Percentiles rank a stretch among this genome's conserved stretches.
Evolutionary conservation across 2,888 invertebrate species (phyloP).

Genomic region (Latheticus oryzae): DNA sequence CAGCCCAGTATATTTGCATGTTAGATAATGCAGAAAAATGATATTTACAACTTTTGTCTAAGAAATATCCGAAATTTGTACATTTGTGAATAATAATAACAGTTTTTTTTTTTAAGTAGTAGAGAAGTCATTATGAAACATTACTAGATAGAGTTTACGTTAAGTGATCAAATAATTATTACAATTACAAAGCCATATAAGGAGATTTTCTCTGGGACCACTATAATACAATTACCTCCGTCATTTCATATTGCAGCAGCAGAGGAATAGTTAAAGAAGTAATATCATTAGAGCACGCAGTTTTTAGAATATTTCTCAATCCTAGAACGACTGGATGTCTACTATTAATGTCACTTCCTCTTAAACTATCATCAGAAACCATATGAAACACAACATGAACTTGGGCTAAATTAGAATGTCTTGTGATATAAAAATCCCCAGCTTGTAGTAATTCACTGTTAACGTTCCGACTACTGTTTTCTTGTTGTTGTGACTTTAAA

Average conservation of each 20-base stretch:
- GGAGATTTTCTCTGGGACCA: too few relatives aligned
- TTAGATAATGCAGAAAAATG: too few relatives aligned
- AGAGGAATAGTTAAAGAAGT: constrained; percentile 94
- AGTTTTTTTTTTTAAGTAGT: too few relatives aligned
- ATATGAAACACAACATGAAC: constrained; percentile 97
- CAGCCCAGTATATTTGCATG: too few relatives aligned
- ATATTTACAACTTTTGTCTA: too few relatives aligned
- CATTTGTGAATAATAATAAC: too few relatives aligned
- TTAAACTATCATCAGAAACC: constrained; percentile 82
- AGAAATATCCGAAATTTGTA: too few relatives aligned
- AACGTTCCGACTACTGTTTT: constrained; percentile 48
- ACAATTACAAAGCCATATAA: too few relatives aligned
- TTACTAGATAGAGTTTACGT: too few relatives aligned
- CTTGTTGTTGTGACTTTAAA: constrained; percentile 51
- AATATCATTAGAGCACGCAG: constrained; percentile 94
- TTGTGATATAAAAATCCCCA: constrained; percentile 87
- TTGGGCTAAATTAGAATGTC: constrained; percentile 94
- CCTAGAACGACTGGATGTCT: constrained; percentile 96
- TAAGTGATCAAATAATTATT: too few relatives aligned
- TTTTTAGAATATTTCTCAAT: constrained; percentile 92
- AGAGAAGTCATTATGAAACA: too few relatives aligned
- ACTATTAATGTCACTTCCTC: constrained; percentile 88
- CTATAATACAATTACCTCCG: constrained; percentile 76
- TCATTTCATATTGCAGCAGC: constrained; percentile 91
- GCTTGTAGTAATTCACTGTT: constrained; percentile 75